Conservation (phyloP, 2,113 vertebrate genomes). For the Neogobius melanostomus region DNA sequence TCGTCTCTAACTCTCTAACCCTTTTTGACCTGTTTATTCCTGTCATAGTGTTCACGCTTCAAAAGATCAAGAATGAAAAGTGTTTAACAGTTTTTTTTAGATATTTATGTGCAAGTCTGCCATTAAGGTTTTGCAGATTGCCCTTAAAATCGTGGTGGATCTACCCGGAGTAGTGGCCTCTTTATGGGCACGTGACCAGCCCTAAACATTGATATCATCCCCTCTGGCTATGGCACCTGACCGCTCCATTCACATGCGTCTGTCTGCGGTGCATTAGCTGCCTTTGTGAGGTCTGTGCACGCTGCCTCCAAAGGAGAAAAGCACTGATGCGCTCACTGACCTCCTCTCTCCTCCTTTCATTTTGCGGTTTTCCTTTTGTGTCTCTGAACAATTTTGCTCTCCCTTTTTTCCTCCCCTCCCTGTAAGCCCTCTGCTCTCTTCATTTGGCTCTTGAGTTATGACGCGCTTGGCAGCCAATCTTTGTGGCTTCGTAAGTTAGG, state of each 20-base stretch:
- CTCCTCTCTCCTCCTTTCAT: conserved; percentile 29
- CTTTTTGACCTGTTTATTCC: too few relatives aligned
- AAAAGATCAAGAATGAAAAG: too few relatives aligned
- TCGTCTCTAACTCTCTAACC: too few relatives aligned
- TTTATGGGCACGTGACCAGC: background rate
- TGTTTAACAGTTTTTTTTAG: too few relatives aligned
- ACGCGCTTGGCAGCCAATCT: conserved; percentile 4
- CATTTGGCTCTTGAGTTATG: conserved; percentile 33
- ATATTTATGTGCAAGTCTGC: too few relatives aligned
- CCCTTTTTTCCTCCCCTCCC: conserved; percentile 2
- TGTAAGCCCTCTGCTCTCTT: conserved; percentile 23
- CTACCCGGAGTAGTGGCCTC: background rate
- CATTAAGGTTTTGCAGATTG: too few relatives aligned
- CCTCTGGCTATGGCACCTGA: conserved; percentile 32
- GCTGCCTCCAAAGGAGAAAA: conserved; percentile 39
- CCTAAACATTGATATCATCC: background rate
- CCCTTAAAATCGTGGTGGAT: background rate
- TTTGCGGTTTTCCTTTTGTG: conserved; percentile 21
- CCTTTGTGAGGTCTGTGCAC: conserved; percentile 37
- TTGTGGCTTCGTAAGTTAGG: too few relatives aligned
- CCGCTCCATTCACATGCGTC: conserved; percentile 30
- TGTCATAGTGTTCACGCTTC: too few relatives aligned
- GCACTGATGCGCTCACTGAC: conserved; percentile 55
- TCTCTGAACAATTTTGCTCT: background rate
- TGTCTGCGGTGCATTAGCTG: conserved; percentile 50